A percentile compares a stretch with the other conserved stretches of the same genome.
These are phyloP conservation scores for Lycorma delicatula DNA, from an alignment of 1,140 invertebrate genomes.

Conservation along the genomic window DNA sequence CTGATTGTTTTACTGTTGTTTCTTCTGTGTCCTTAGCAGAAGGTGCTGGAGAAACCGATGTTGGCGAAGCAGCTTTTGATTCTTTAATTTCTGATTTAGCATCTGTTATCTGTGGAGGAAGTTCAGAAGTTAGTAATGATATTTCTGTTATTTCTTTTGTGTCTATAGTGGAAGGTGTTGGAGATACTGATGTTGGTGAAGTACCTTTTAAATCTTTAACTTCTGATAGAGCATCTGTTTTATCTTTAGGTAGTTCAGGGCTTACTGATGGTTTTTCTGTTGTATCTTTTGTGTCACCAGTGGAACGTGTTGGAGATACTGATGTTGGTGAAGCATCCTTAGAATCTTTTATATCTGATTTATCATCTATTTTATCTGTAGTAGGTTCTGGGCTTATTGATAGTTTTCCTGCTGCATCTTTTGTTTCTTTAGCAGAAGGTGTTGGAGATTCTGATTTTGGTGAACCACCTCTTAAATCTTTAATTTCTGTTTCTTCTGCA, in stretches of 20 bases:
- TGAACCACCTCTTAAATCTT: no score
- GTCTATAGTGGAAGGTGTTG: slow-evolving; percentile 30
- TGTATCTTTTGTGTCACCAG: neutral
- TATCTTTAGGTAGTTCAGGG: neutral
- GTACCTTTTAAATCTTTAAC: neutral
- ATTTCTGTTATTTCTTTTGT: slow-evolving; percentile 39
- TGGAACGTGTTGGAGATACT: neutral
- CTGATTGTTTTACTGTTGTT: no score
- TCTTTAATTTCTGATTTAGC: slow-evolving; percentile 37
- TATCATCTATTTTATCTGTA: no score
- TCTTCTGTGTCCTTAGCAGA: no score
- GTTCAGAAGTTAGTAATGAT: slow-evolving; percentile 42
- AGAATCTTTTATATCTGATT: no score
- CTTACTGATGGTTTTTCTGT: neutral
- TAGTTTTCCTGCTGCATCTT: no score
- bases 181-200: neutral
- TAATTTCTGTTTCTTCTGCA: no score
- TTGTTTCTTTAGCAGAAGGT: no score
- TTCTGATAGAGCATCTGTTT: neutral
- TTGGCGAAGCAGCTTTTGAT: no score
- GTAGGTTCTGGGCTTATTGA: no score
- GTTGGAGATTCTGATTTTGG: no score
- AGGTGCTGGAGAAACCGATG: no score
- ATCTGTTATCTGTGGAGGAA: slow-evolving; percentile 29
- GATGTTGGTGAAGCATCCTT: neutral